Evolutionary conservation across 2,797 vertebrate genomes (phyloP).

Genomic region (Sebastes paucispinis): DNA sequence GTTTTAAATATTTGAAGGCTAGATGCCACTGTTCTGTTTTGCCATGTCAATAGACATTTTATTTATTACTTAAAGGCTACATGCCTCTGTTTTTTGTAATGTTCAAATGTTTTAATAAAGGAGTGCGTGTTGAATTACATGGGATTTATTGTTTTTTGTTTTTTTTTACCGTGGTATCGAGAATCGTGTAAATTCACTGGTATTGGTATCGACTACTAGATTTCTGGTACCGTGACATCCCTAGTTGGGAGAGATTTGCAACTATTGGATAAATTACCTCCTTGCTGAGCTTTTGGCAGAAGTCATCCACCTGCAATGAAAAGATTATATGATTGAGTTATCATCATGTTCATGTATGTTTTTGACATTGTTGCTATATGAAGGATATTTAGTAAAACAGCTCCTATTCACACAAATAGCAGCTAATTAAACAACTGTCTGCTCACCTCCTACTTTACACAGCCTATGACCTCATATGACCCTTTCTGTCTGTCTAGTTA

Average conservation of each 20-base stretch:
- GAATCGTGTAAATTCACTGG: too few species aligned
- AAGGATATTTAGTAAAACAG: background rate
- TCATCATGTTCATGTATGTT: background rate
- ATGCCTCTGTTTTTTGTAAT: too few species aligned
- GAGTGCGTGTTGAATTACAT: too few species aligned
- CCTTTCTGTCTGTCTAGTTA: background rate
- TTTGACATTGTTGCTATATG: background rate
- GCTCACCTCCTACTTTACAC: background rate
- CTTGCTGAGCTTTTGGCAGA: constrained; percentile 77
- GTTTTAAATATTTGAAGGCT: too few species aligned
- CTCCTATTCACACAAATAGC: background rate
- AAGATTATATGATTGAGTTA: background rate
- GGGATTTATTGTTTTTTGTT: too few species aligned
- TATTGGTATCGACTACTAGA: too few species aligned
- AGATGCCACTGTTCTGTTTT: too few species aligned
- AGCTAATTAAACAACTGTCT: background rate
- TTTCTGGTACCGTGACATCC: too few species aligned
- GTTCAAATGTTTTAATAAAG: too few species aligned
- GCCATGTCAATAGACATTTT: too few species aligned
- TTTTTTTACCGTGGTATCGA: too few species aligned
- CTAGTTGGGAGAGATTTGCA: background rate
- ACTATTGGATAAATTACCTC: constrained; percentile 68
- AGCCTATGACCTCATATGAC: background rate
- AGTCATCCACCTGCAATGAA: constrained; percentile 79
- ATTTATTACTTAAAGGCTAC: too few species aligned